Evolutionary conservation across 2,797 vertebrate genomes (phyloP).

Genomic region (Dicrostonyx torquatus): DNA sequence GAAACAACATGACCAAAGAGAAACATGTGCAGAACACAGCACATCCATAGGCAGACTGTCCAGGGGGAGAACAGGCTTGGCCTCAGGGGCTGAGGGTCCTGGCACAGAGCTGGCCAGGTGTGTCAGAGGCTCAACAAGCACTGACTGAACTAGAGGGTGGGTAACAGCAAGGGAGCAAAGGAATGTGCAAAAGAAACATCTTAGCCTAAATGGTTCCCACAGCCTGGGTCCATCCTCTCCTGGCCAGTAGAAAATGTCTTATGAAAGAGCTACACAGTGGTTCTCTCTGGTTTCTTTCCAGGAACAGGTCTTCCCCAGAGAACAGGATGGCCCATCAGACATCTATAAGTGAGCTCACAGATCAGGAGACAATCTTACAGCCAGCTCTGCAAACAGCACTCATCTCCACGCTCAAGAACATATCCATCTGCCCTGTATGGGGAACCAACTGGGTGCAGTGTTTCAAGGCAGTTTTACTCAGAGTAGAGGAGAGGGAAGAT

Average conservation of each 20-base stretch:
- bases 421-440: rapidly evolving
- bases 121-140: neutral
- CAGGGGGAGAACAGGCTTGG: rapidly evolving
- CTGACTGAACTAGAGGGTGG: too few relatives aligned
- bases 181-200: neutral
- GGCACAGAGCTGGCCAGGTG: neutral
- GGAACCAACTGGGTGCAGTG: rapidly evolving
- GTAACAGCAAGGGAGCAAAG: neutral
- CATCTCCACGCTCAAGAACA: neutral
- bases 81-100: rapidly evolving
- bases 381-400: neutral
- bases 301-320: neutral
- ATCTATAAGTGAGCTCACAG: neutral
- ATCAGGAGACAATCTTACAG: neutral
- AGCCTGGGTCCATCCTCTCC: neutral
- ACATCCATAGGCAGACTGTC: too few relatives aligned
- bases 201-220: rapidly evolving
- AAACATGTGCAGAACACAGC: rapidly evolving
- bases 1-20: rapidly evolving
- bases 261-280: neutral
- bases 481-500: rapidly evolving
- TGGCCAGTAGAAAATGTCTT: rapidly evolving
- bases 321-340: neutral
- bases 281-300: rapidly evolving
- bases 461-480: rapidly evolving